Base-by-base conservation (phyloP, 2,888 invertebrate genomes). In the Dryadula phaetusa region DNA sequence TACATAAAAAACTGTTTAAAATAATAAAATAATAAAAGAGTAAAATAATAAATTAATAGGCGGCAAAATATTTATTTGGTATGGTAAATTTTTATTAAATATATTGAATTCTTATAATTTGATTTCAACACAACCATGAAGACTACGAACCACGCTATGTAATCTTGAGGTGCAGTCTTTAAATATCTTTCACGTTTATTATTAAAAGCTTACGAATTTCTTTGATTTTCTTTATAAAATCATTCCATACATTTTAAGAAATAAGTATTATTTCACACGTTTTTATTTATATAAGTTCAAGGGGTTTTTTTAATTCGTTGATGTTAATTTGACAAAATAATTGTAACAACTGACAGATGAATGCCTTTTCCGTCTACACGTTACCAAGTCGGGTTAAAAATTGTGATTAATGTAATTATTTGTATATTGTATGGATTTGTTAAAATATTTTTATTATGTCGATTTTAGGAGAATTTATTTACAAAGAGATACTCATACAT, bases 171-270 rank as follows among this genome's bases (percentile, higher is more conserved):
- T 68, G 52, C 52, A 1, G 32, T 52, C 18, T 32, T 52, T 20
- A 66, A 62, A 70, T 70, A 58, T 67, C 70, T 72, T 74, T 74
- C 70, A 71, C 62, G 53, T 16, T 28, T 65, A 12, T 18, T 44
- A 18, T 12, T 44, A 22, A 34, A 46, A 12, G 22, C 8, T 28
- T 28, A 28, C 6, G 28, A 28, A 4, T 28, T 28, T 28, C 28
- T 28, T 28, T 28, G 28, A 3, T 28, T 28, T 4, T 28, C 28
- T 28, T 28, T 4, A 28, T 28, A 28, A 28, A 28, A 4, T 4
- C 28, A 6, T 28, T 28, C 28, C 28, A 28, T 28, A 28, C 3
- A 28, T 4, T 4, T 4, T 4, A 28, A 28, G 6, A 28, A 28
- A 28, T 28, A 28, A 28, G 28, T 28, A 12, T 2, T 37, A 12